Percentiles rank a stretch among this genome's conserved stretches.
Conservation (phyloP, 2,888 invertebrate species). For the Fragum fragum region DNA sequence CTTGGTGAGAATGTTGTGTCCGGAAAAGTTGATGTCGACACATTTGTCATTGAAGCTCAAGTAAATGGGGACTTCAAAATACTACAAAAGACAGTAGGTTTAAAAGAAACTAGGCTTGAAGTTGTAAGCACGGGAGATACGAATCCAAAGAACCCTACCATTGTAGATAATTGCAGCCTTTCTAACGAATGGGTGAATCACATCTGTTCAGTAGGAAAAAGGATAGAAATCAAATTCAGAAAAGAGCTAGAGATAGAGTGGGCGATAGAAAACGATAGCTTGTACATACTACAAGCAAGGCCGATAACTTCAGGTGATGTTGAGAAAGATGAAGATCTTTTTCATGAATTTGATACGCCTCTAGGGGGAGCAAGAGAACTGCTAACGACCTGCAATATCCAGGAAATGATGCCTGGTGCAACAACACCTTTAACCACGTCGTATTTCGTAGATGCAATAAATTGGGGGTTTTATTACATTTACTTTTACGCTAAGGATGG, state of each 20-base stretch:
- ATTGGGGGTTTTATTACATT: background rate
- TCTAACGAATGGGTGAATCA: background rate
- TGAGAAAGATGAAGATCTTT: slow-evolving; percentile 26
- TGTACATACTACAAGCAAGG: slow-evolving; percentile 37
- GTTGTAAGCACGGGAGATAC: background rate
- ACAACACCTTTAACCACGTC: slow-evolving; percentile 13
- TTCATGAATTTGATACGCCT: slow-evolving; percentile 42
- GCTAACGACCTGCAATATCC: slow-evolving; percentile 30
- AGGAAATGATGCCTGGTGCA: slow-evolving; percentile 39
- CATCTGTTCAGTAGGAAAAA: background rate
- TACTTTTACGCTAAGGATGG: background rate
- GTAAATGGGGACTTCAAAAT: background rate
- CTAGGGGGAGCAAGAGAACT: background rate
- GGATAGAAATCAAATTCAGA: slow-evolving; percentile 4
- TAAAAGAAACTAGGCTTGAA: background rate
- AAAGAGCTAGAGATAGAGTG: slow-evolving; percentile 35
- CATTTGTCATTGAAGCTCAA: background rate
- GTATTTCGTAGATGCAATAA: background rate
- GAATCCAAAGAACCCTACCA: background rate
- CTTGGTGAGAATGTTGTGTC: slow-evolving; percentile 39
- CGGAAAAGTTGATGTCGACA: slow-evolving; percentile 13
- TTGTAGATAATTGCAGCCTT: background rate
- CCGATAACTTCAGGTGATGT: slow-evolving; percentile 10
- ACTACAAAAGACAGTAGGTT: background rate
- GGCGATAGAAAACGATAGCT: background rate